Evolutionary conservation across 2,113 vertebrate genomes (phyloP).

Genomic region (Phylloscopus whistleri): DNA sequence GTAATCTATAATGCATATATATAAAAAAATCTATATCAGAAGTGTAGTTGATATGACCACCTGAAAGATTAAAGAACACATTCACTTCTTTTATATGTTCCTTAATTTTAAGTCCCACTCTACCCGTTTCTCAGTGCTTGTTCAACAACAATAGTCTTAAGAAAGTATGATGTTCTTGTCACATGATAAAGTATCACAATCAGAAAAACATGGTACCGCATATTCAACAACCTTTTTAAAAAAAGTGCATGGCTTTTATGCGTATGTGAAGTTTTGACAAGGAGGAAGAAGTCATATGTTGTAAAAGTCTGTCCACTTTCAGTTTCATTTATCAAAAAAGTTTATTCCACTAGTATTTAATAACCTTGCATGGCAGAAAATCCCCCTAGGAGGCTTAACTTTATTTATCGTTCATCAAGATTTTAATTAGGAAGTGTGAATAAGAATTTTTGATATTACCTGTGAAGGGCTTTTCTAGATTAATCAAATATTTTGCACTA

Average conservation of each 20-base stretch:
- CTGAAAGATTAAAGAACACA: neutral
- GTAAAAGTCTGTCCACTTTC: neutral
- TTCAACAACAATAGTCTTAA: neutral
- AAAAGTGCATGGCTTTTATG: neutral
- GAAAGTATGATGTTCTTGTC: neutral
- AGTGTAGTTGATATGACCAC: neutral
- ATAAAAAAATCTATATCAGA: neutral
- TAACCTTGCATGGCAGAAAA: neutral
- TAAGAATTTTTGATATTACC: neutral
- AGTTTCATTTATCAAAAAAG: neutral
- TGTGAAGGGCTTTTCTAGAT: neutral
- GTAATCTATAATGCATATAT: neutral
- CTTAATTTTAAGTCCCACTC: neutral
- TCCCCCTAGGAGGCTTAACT: neutral
- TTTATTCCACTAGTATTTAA: neutral
- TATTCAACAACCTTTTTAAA: neutral
- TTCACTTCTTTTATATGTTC: neutral
- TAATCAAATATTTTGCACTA: neutral
- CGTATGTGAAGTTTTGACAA: neutral
- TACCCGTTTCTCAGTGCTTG: neutral
- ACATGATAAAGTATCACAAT: neutral
- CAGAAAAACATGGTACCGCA: accelerated
- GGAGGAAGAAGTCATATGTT: neutral
- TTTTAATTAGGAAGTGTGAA: neutral
- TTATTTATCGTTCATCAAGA: neutral